phyloP scores from a whole-genome alignment of 1,140 invertebrate genomes.

The Dufourea novaeangliae region DNA sequence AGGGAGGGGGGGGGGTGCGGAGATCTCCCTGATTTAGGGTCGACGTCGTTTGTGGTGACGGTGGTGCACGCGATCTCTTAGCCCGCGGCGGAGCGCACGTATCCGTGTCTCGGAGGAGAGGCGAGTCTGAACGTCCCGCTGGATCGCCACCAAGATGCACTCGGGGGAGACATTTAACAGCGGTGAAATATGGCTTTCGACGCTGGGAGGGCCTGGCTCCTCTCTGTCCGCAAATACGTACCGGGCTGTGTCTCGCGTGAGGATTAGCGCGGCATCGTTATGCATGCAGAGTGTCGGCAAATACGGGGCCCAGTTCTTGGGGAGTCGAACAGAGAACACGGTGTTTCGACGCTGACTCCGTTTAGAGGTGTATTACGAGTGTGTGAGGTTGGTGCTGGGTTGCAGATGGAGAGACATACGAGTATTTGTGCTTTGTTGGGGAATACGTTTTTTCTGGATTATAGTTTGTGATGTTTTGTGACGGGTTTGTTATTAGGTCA shows the following conservation, averaged over 20 bases:
- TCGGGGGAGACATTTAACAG: slow-evolving; percentile 51
- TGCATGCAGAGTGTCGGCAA: slow-evolving; percentile 9
- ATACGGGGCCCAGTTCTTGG: slow-evolving; percentile 2
- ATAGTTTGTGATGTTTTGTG: too few species aligned
- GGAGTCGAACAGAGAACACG: not conserved
- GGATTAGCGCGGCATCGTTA: slow-evolving; percentile 5
- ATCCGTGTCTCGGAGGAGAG: not conserved
- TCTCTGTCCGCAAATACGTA: slow-evolving; percentile 7
- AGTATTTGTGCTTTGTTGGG: too few species aligned
- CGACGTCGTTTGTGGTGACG: not conserved
- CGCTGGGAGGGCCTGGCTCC: not conserved
- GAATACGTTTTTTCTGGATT: too few species aligned
- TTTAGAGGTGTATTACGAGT: too few species aligned
- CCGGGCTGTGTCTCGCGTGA: not conserved
- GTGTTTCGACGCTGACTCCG: not conserved
- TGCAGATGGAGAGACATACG: too few species aligned
- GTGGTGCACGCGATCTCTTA: slow-evolving; percentile 16
- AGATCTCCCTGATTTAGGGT: slow-evolving; percentile 67
- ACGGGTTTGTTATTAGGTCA: too few species aligned
- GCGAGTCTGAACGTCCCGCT: not conserved
- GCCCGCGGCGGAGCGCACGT: not conserved
- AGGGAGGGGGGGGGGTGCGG: slow-evolving; percentile 52
- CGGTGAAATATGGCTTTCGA: slow-evolving; percentile 57
- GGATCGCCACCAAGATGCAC: slow-evolving; percentile 36
- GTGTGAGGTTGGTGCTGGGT: too few species aligned